These are phyloP conservation scores for Agrotis ipsilon DNA, from an alignment of 2,888 invertebrate species.

Conservation along the genomic window DNA sequence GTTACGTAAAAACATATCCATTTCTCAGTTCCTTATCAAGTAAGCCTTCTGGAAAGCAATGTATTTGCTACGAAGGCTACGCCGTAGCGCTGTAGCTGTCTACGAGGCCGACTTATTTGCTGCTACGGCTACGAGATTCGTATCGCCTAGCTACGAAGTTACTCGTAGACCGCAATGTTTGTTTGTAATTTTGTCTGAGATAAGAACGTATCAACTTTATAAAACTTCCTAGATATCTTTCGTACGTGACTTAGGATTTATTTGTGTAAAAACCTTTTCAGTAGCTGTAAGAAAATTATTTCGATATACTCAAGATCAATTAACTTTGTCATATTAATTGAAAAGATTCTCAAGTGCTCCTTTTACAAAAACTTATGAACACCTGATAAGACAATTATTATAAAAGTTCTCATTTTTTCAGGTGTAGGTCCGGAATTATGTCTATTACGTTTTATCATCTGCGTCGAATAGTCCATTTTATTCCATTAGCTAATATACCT, in stretches of 20 bases:
- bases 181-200: conserved; percentile 29
- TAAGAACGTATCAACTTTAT: conserved; percentile 6
- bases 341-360: not conserved
- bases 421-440: not conserved
- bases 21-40: conserved; percentile 37
- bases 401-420: not conserved
- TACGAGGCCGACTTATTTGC: conserved; percentile 41
- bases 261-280: not conserved
- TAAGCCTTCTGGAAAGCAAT: conserved; percentile 38
- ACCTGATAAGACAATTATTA: not conserved
- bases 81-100: conserved; percentile 43
- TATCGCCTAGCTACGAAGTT: conserved; percentile 29
- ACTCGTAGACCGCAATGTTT: conserved; percentile 35
- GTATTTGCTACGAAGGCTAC: conserved; percentile 42
- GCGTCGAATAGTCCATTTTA: conserved; percentile 11
- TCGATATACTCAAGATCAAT: not conserved
- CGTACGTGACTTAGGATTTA: conserved; percentile 5
- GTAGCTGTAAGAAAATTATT: not conserved
- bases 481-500: conserved; percentile 53
- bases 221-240: conserved; percentile 15
- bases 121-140: conserved; percentile 51
- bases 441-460: conserved; percentile 3
- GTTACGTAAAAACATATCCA: conserved; percentile 3
- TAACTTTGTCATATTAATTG: not conserved
- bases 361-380: conserved; percentile 12